Percentiles rank a stretch among this genome's conserved stretches.
Conservation (phyloP, 2,113 vertebrate species). For the Crotalus helleri region DNA sequence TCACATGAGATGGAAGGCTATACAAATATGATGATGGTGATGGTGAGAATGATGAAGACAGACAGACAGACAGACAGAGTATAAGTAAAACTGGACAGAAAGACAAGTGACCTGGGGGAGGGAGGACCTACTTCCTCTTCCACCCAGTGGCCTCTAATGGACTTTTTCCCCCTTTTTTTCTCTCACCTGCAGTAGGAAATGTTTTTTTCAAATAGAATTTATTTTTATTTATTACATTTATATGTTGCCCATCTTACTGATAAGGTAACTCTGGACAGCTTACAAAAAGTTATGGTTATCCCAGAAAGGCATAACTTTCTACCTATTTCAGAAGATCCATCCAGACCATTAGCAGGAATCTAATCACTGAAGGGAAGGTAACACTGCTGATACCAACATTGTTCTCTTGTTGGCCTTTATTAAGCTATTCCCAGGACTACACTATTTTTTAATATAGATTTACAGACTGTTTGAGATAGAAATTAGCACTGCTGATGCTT, state of each 20-base stretch:
- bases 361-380: not conserved
- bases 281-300: not conserved
- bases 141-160: not conserved
- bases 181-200: not conserved
- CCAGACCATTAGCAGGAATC: not conserved
- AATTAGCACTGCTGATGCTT: not conserved
- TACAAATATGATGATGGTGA: too few species aligned
- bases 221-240: too few species aligned
- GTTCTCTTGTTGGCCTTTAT: not conserved
- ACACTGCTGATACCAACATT: not conserved
- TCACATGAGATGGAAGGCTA: too few species aligned
- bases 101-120: too few species aligned
- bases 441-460: not conserved
- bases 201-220: not conserved
- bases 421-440: not conserved
- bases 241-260: too few species aligned
- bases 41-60: too few species aligned
- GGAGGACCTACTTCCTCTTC: not conserved
- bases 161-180: too few species aligned
- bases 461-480: not conserved
- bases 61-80: too few species aligned
- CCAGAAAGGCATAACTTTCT: not conserved
- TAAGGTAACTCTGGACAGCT: too few species aligned
- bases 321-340: not conserved
- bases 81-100: not conserved